phyloP scores from a whole-genome alignment of 2,113 vertebrate species.

The Eptesicus fuscus region DNA sequence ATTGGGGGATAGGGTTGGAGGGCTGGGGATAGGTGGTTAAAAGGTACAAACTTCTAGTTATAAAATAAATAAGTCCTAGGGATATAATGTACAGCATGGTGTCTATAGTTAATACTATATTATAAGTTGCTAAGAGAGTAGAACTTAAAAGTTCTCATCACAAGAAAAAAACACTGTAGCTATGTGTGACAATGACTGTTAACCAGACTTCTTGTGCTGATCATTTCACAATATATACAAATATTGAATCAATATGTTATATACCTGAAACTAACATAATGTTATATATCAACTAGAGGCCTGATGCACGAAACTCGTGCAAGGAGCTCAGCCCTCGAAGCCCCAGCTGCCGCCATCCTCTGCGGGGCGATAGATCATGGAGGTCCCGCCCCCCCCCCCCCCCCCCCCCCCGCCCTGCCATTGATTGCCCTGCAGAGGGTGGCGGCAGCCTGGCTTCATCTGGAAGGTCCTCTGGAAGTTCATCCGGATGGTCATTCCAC shows the following conservation, averaged over 20 bases:
- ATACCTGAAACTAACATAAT: neutral
- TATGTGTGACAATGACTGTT: neutral
- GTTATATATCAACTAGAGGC: neutral
- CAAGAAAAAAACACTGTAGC: neutral
- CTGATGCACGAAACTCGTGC: too few species aligned
- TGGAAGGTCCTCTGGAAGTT: too few species aligned
- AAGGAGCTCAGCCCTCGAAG: fast-evolving
- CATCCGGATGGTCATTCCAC: too few species aligned
- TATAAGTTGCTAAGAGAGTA: neutral
- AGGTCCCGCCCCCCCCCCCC: too few species aligned
- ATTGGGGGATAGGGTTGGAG: neutral
- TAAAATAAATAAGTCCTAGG: neutral
- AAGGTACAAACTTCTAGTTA: neutral
- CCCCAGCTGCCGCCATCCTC: too few species aligned
- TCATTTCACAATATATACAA: neutral
- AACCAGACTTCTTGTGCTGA: neutral
- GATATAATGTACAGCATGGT: neutral
- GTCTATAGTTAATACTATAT: neutral
- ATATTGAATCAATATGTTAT: neutral
- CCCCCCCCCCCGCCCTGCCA: too few species aligned
- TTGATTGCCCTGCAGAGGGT: too few species aligned
- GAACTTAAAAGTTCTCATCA: neutral
- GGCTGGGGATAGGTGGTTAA: neutral
- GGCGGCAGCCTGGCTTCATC: too few species aligned
- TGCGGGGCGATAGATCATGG: too few species aligned